Evolutionary conservation across 2,797 vertebrate species (phyloP).

Genomic region (Amphiprion clarkii): DNA sequence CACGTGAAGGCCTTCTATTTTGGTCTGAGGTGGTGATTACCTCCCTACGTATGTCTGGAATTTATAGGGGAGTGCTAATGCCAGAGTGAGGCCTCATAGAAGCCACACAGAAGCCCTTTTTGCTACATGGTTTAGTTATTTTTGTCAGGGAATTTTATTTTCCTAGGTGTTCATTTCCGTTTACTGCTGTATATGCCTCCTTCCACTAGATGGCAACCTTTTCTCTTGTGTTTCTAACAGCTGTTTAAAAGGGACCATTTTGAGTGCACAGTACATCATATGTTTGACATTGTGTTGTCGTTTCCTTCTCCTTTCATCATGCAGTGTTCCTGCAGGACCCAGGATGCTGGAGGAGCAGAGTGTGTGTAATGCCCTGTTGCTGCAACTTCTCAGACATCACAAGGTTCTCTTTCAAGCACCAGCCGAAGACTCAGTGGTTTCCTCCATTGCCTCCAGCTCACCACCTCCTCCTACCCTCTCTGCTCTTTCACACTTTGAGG

Average conservation of each 20-base stretch:
- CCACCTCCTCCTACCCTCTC: constrained; percentile 69
- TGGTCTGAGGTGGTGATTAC: background rate
- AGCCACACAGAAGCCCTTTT: background rate
- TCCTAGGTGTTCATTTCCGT: background rate
- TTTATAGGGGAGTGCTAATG: background rate
- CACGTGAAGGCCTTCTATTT: constrained; percentile 14
- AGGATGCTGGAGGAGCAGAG: constrained; percentile 84
- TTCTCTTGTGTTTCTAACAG: background rate
- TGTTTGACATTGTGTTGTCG: constrained; percentile 23
- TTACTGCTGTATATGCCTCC: constrained; percentile 10
- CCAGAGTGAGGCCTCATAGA: background rate
- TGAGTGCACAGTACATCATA: background rate
- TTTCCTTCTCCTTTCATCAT: background rate
- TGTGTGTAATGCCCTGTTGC: constrained; percentile 80
- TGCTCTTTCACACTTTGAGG: constrained; percentile 69
- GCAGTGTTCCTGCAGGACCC: constrained; percentile 73
- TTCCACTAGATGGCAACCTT: constrained; percentile 70
- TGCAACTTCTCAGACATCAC: constrained; percentile 79
- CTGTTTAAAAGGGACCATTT: constrained; percentile 3
- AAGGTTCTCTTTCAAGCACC: constrained; percentile 39
- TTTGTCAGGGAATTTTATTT: background rate
- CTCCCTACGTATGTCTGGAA: background rate
- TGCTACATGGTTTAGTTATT: background rate
- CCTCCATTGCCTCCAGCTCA: constrained; percentile 37
- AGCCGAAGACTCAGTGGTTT: background rate